Evolutionary conservation across 2,797 vertebrate genomes (phyloP).

Genomic region (Taeniopygia guttata): DNA sequence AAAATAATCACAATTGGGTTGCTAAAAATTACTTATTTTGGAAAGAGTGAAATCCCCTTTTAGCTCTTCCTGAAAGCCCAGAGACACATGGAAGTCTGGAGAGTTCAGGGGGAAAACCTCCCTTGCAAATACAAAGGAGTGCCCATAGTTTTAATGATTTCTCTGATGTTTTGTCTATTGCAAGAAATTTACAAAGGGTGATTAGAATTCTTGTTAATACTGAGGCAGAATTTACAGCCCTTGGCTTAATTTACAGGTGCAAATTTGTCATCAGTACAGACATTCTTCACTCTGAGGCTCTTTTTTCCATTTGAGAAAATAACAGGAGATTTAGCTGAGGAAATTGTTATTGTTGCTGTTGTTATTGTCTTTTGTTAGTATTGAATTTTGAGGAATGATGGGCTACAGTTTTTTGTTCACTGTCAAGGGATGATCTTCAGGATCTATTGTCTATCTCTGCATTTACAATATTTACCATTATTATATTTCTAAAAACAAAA

Average conservation of each 20-base stretch:
- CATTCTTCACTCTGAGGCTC: neutral
- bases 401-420: neutral
- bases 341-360: neutral
- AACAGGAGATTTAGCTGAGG: neutral
- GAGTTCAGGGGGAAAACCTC: neutral
- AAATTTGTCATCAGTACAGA: neutral
- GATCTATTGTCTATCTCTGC: neutral
- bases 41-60: neutral
- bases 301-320: neutral
- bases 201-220: conserved; percentile 2
- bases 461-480: neutral
- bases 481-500: neutral
- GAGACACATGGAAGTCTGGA: neutral
- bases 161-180: conserved; percentile 45
- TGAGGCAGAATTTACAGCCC: neutral
- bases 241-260: neutral
- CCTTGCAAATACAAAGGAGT: neutral
- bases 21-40: conserved; percentile 28
- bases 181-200: neutral
- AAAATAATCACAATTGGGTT: neutral
- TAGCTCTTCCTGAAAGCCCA: neutral
- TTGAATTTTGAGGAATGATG: neutral
- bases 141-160: neutral
- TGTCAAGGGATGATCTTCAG: neutral
- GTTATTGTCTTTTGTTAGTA: neutral